Conservation (phyloP, 2,113 vertebrate species). For the Bagarius yarrelli region DNA sequence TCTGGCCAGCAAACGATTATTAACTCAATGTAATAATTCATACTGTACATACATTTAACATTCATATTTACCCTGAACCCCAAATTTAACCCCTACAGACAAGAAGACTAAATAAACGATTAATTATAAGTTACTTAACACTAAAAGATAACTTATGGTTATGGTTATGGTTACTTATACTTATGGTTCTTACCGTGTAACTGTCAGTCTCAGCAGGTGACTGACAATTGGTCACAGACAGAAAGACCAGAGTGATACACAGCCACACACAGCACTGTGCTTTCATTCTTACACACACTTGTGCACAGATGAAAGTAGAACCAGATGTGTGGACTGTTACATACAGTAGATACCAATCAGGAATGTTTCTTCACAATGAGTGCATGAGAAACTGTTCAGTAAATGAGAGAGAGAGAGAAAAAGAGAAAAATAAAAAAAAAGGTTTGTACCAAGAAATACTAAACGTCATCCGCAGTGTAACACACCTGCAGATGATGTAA, state of each 20-base stretch:
- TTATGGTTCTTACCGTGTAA: constrained; percentile 44
- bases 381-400: not conserved
- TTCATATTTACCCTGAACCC: not conserved
- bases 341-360: not conserved
- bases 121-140: not conserved
- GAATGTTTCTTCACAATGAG: not conserved
- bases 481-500: constrained; percentile 23
- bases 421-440: not conserved
- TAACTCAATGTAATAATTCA: not conserved
- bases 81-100: not conserved
- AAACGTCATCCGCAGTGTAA: not conserved
- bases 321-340: constrained; percentile 6
- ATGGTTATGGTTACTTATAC: too few relatives aligned
- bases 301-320: constrained; percentile 23
- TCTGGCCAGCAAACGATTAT: not conserved
- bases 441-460: not conserved
- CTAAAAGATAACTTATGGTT: too few relatives aligned
- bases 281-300: constrained; percentile 40
- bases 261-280: constrained; percentile 23
- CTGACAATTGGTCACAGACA: constrained; percentile 37
- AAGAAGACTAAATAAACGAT: not conserved
- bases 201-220: constrained; percentile 34
- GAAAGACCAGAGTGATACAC: constrained; percentile 33
- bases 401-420: constrained; percentile 14
- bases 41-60: not conserved